Base-by-base conservation (phyloP, 1,140 invertebrate genomes). In the Thalassaphorura encarpata region DNA sequence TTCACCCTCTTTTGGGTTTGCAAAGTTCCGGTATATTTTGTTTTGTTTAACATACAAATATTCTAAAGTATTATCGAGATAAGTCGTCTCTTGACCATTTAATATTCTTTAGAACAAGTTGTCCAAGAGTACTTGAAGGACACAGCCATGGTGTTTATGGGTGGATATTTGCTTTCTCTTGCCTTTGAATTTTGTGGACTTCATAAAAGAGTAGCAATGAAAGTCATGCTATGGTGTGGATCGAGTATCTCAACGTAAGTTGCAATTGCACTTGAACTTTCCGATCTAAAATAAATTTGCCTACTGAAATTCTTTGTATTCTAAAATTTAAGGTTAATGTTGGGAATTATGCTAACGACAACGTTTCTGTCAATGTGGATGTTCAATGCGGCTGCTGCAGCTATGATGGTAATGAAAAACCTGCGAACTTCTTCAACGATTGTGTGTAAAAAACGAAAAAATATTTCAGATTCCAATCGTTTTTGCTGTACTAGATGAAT, bases 141-240 rank as follows among this genome's bases (percentile, higher is more conserved):
- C 61, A 87, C 85, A 0, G 88, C 87, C 66, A 85, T 92, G 77
- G 83, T 93, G 73, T 93, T 85, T 66, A 77, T 86, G 69, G 83
- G 83, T 15, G 83, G 83, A 23, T 69, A 94, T 49, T 79, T 91
- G 62, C 82, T 92, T 28, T 90, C 89, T 1, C 77, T 89, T 6
- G 86, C 87, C 0, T 83, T 93, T 6, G 88, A 94, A 72, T 81
- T 88, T 64, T 84, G 83, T 52, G 82, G 85, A 67, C 71, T 94
- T 4, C 89, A 94, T 61, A 83, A 86, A 66, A 75, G 90, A 58
- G 80, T 94, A 2, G 89, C 89, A 0, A 70, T 94, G 19, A 78
- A 79, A 57, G 84, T 87, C 8, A 82, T 92, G 47, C 80, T 83
- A 47, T 72, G 81, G 5, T 81, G 90, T 28, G 90, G 90, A 33